phyloP scores from a whole-genome alignment of 2,888 invertebrate genomes.

The Melinaea marsaeus region DNA sequence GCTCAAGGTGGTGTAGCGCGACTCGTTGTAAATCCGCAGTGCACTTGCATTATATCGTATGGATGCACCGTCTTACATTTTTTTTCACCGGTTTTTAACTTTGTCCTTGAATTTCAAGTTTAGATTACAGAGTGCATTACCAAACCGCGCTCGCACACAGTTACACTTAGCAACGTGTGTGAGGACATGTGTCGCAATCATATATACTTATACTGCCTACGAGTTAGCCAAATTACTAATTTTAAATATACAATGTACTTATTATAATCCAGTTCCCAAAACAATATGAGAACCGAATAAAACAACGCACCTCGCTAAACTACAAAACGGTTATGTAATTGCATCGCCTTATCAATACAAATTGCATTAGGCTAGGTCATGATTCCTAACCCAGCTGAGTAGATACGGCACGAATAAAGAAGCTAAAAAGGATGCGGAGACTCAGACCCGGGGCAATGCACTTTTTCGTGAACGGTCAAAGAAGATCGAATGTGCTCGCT shows the following conservation, averaged over 20 bases:
- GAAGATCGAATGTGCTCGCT: constrained; percentile 52
- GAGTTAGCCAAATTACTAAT: background rate
- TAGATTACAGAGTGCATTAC: constrained; percentile 65
- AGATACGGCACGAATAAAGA: constrained; percentile 54
- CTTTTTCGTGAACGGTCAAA: constrained; percentile 65
- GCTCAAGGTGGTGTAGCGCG: constrained; percentile 34
- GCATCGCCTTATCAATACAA: constrained; percentile 48
- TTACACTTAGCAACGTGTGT: constrained; percentile 4
- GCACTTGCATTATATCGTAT: constrained; percentile 67
- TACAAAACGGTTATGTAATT: constrained; percentile 17
- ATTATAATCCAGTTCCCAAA: background rate
- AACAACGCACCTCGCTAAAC: too few relatives aligned
- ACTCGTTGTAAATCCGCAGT: constrained; percentile 38
- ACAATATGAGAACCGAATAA: background rate
- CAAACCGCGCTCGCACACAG: constrained; percentile 43
- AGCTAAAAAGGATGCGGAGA: constrained; percentile 50
- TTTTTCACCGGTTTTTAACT: constrained; percentile 66
- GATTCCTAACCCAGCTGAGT: constrained; percentile 65
- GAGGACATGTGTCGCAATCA: background rate
- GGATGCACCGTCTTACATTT: constrained; percentile 66
- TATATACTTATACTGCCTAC: background rate
- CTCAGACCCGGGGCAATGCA: constrained; percentile 64
- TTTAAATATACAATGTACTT: background rate
- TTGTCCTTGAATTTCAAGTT: constrained; percentile 76
- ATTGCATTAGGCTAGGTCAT: constrained; percentile 74